Base-by-base conservation (phyloP, 2,113 vertebrate genomes). In the Xyliphius kryptos region DNA sequence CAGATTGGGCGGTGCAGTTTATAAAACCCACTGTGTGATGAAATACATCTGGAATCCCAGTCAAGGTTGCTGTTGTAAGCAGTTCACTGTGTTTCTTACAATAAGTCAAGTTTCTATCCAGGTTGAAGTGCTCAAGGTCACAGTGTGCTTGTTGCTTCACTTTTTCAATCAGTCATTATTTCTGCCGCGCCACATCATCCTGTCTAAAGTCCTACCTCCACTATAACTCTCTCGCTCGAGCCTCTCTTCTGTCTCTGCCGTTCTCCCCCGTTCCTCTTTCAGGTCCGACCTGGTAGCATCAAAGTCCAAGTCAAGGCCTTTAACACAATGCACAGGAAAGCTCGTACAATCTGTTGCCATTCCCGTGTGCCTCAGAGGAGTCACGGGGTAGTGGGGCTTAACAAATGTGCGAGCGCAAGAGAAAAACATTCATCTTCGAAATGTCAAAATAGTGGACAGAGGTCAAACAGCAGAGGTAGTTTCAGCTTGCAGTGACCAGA, bases 301-400 rank as follows among this genome's bases (percentile, higher is more conserved):
- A 74, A 71, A 68, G 57, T 52, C 54, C 17, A 14, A 41, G 50
- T 76, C 80, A 76, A 77, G 80, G 78, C 47, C 72, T 66, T 44
- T 41, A 61, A 54, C 5, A 77, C 76, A 79, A 75, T 71, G 15
- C 58, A 67, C 75, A 78, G 74, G 79, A 81, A 80, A 77, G 59
- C 66, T 53, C 60, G 44, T 41, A 63, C 56, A 47, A 1, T 63
- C 7, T 60, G 58, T n/a, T 44, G 46, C 52, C 56, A 66, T 62
- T 73, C 77, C 76, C 77, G 26, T 63, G 63, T 67, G 60, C 60
- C 76, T 69, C 16, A 67, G 59, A 73, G 16, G 59, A 48, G 53
- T 20, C 20, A 12, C 12, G 15, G 32, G 17, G 49, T n/a, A 62
- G 19, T 9, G 32, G 15, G 32, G 32, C 26, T 21, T 19, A 60